These are phyloP conservation scores for Pristionchus entomophagus DNA, from an alignment of 2,888 invertebrate species.

Conservation along the genomic window DNA sequence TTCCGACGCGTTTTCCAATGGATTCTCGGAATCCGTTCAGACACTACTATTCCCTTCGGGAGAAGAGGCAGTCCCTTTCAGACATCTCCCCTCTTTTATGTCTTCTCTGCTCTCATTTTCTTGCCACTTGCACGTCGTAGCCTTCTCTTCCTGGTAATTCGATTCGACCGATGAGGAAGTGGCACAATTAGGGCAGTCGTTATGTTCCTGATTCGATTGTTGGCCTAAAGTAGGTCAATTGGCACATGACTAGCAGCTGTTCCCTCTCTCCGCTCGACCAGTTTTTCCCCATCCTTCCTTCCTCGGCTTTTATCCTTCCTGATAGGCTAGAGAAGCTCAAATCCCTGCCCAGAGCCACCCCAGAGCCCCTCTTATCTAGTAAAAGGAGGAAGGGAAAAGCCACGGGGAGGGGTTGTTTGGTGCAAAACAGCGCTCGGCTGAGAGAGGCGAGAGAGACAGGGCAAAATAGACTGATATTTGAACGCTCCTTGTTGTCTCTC, in stretches of 20 bases:
- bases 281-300: not conserved
- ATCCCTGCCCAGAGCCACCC: not conserved
- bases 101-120: too few relatives aligned
- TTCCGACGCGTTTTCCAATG: too few relatives aligned
- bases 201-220: too few relatives aligned
- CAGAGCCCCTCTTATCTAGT: not conserved
- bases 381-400: not conserved
- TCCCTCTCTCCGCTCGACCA: not conserved
- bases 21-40: too few relatives aligned
- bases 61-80: not conserved
- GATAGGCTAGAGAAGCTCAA: not conserved
- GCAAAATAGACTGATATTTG: conserved; percentile 2
- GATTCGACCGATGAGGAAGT: too few relatives aligned
- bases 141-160: too few relatives aligned
- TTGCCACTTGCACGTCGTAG: too few relatives aligned
- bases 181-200: too few relatives aligned
- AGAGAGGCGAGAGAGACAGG: not conserved
- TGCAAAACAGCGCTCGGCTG: not conserved
- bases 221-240: conserved; percentile 21
- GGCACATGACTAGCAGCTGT: not conserved
- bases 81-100: too few relatives aligned
- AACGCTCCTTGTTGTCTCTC: too few relatives aligned
- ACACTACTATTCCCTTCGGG: too few relatives aligned
- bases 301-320: not conserved
- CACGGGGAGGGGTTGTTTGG: not conserved